A percentile compares a stretch with the other conserved stretches of the same genome.
Evolutionary conservation across 2,888 invertebrate species (phyloP).

Genomic region (Ophion ellenae): DNA sequence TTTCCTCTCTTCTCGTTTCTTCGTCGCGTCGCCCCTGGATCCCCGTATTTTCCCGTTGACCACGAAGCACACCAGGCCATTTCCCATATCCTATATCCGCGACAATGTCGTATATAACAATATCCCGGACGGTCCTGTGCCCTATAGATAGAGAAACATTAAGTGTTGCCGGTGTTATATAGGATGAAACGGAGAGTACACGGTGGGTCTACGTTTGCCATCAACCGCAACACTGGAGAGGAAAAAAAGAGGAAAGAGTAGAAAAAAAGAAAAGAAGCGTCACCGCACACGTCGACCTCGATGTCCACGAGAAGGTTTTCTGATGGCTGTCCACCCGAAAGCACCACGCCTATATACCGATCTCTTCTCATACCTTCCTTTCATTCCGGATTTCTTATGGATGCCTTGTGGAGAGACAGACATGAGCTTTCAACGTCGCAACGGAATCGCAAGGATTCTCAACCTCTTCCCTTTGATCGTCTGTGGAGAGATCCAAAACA

Average conservation of each 20-base stretch:
- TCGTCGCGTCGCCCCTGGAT: conserved; percentile 64
- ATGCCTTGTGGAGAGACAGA: conserved; percentile 57
- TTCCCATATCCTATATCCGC: conserved; percentile 70
- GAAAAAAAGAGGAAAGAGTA: neutral
- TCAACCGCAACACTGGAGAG: conserved; percentile 11
- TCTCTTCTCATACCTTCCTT: conserved; percentile 72
- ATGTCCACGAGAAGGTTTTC: conserved; percentile 39
- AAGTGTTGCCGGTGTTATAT: conserved; percentile 78
- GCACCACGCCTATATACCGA: conserved; percentile 69
- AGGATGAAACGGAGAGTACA: conserved; percentile 64
- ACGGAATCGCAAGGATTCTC: conserved; percentile 50
- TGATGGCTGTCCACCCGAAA: conserved; percentile 58
- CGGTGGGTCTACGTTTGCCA: conserved; percentile 49
- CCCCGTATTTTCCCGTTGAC: conserved; percentile 70
- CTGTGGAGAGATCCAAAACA: too few relatives aligned
- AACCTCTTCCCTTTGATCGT: conserved; percentile 3
- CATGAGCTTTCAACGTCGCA: conserved; percentile 72
- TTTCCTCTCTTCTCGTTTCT: conserved; percentile 37
- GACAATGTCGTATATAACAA: conserved; percentile 83
- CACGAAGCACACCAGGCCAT: conserved; percentile 49
- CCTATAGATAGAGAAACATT: conserved; percentile 83
- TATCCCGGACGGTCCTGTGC: conserved; percentile 79
- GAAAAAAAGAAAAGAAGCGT: conserved; percentile 29
- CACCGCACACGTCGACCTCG: conserved; percentile 56
- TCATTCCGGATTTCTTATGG: conserved; percentile 76